Conservation (phyloP, 2,113 vertebrate species). For the Pomatostomus ruficeps region DNA sequence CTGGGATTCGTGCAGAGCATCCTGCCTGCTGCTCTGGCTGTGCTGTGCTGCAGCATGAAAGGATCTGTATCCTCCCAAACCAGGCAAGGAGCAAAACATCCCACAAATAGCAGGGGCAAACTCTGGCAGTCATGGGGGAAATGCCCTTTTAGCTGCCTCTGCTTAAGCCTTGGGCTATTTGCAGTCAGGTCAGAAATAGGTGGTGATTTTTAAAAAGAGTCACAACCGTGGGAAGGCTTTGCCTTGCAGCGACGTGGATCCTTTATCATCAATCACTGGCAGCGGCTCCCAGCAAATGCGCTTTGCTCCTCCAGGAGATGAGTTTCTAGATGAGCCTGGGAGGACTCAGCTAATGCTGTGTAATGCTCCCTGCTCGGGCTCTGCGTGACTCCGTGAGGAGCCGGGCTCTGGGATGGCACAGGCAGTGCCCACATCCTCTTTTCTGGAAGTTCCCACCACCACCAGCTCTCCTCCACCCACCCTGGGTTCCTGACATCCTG, state of each 20-base stretch:
- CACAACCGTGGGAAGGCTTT: neutral
- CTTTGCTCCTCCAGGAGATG: neutral
- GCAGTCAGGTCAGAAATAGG: slow-evolving; percentile 2
- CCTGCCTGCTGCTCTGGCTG: neutral
- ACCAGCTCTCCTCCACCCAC: neutral
- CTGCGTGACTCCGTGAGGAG: neutral
- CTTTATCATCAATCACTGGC: slow-evolving; percentile 4
- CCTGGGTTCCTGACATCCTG: neutral
- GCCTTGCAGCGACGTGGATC: neutral
- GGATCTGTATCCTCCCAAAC: neutral
- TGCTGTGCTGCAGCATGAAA: neutral
- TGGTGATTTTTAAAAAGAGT: slow-evolving; percentile 23
- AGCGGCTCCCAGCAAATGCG: neutral
- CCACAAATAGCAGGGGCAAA: neutral
- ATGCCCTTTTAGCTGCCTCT: neutral
- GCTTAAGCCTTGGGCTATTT: neutral
- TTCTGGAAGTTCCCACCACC: neutral
- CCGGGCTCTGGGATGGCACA: neutral
- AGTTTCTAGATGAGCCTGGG: neutral
- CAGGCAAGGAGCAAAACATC: neutral
- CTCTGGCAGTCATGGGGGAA: neutral
- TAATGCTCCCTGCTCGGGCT: neutral
- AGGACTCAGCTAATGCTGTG: neutral
- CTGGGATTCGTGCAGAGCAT: neutral
- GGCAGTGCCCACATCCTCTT: neutral